Conservation (phyloP, 2,797 vertebrate species). For the Lindbergichthys nudifrons region DNA sequence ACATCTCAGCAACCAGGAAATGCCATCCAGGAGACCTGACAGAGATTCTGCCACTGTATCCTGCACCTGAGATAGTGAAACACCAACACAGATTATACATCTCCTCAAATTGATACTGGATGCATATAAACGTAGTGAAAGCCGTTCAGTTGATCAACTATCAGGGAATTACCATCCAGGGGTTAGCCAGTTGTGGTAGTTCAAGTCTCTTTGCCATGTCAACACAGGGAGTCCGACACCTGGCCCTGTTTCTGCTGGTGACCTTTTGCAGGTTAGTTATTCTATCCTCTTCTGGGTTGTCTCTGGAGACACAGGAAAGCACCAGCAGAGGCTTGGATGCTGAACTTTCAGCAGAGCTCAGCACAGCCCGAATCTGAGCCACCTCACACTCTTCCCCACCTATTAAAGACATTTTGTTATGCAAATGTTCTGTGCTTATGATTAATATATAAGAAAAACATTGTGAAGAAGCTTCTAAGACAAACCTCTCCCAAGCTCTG, state of each 20-base stretch:
- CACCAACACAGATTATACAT: conserved; percentile 22
- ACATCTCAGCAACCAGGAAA: conserved; percentile 91
- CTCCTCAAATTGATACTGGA: neutral
- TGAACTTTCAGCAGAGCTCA: conserved; percentile 83
- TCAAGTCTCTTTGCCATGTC: conserved; percentile 90
- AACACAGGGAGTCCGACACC: conserved; percentile 87
- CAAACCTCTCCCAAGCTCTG: conserved; percentile 85
- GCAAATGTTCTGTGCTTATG: neutral
- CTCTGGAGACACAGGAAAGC: conserved; percentile 89
- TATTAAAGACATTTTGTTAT: conserved; percentile 43
- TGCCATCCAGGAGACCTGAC: conserved; percentile 88
- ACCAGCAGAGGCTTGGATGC: conserved; percentile 88
- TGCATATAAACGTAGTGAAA: neutral
- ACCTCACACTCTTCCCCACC: conserved; percentile 84
- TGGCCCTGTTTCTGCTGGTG: conserved; percentile 8
- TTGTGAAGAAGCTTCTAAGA: neutral
- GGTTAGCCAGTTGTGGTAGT: conserved; percentile 84
- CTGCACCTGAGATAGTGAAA: conserved; percentile 86
- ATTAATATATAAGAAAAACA: conserved; percentile 5
- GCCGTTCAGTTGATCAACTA: neutral
- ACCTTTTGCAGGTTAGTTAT: neutral
- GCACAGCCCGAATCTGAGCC: conserved; percentile 88
- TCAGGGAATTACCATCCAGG: conserved; percentile 90
- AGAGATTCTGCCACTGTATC: conserved; percentile 89
- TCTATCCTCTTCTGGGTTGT: conserved; percentile 33